Evolutionary conservation across 1,140 invertebrate species (phyloP), one percentile per base, ranked within the genome.

Genomic region (Macrobrachium rosenbergii): DNA sequence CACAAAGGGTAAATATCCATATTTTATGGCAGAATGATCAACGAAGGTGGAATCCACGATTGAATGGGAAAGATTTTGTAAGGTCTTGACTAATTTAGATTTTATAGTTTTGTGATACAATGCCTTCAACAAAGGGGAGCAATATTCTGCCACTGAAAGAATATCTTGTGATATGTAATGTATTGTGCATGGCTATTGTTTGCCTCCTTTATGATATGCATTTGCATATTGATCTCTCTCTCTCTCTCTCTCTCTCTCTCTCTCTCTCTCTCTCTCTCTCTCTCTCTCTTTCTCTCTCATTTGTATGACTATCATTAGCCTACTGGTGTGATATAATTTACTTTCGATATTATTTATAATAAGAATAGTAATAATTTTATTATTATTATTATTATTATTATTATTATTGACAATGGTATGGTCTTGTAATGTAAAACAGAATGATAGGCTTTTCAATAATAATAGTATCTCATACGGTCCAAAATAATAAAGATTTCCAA

Each of bases 321-420:
- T n/a, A 3, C 3, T 37, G 28, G 3, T 37, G 3, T 37, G 28
- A 37, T 37, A 37, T 3, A 37, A 37, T 37, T 43, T n/a, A 72
- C 11, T n/a, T 10, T 52, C 6, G 12, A 10, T 52, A 8, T 23
- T 69, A 21, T 11, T 3, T 5, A 16, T 69, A 69, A 69, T 69
- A 69, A 69, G 3, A 69, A 69, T 69, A 37, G 21, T 69, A 69
- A 69, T n/a, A n/a, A n/a, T n/a, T n/a, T n/a, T n/a, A n/a, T n/a
- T 17, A 19, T 69, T n/a, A 69, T 45, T 58, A 28, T 73, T 45
- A 59, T 83, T 58, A 23, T 59, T n/a, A 64, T 72, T 5, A 52
- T 64, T 62, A 52, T 52, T 28, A 52, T 37, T 72, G 45, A 11
- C 69, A 37, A 28, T 64, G 23, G 63, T 58, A n/a, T 58, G 60